Evolutionary conservation across 2,113 vertebrate genomes (phyloP).

Genomic region (Speoplatyrhinus poulsoni): DNA sequence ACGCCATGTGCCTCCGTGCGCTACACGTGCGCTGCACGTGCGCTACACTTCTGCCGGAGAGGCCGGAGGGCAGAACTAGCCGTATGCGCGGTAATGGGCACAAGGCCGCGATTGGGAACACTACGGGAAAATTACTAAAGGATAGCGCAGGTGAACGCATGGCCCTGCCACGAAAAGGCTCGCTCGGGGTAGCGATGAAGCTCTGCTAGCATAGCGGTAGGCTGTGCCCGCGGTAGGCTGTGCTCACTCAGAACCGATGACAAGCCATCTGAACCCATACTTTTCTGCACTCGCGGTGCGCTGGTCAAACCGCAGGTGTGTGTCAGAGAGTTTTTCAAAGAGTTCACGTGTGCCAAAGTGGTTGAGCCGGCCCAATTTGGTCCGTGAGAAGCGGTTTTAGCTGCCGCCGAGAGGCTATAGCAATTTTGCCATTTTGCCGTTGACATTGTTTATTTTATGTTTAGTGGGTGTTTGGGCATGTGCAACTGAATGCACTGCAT

Average conservation of each 20-base stretch:
- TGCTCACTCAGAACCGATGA: conserved; percentile 64
- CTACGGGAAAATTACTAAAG: conserved; percentile 58
- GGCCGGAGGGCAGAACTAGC: conserved; percentile 36
- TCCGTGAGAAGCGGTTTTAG: conserved; percentile 52
- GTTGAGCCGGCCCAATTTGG: conserved; percentile 45
- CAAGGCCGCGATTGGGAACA: conserved; percentile 44
- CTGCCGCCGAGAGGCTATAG: conserved; percentile 29
- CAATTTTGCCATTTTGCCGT: too few species aligned
- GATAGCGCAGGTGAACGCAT: conserved; percentile 42
- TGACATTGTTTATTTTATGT: too few species aligned
- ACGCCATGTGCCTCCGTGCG: conserved; percentile 1
- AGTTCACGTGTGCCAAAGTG: conserved; percentile 28
- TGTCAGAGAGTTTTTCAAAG: conserved; percentile 18
- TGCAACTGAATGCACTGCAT: not conserved
- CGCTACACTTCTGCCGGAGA: conserved; percentile 32
- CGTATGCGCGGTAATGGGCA: conserved; percentile 45
- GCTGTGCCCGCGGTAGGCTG: conserved; percentile 8
- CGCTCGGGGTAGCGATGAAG: conserved; percentile 60
- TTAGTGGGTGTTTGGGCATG: too few species aligned
- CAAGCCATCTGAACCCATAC: conserved; percentile 47
- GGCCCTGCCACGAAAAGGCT: conserved; percentile 47
- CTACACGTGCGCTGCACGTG: conserved; percentile 14
- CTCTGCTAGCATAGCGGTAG: conserved; percentile 51
- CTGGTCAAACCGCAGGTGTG: conserved; percentile 48
- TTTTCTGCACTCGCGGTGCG: conserved; percentile 57